Evolutionary conservation across 1,140 invertebrate species (phyloP), one percentile per base, ranked within the genome.

Genomic region (Limonius californicus): DNA sequence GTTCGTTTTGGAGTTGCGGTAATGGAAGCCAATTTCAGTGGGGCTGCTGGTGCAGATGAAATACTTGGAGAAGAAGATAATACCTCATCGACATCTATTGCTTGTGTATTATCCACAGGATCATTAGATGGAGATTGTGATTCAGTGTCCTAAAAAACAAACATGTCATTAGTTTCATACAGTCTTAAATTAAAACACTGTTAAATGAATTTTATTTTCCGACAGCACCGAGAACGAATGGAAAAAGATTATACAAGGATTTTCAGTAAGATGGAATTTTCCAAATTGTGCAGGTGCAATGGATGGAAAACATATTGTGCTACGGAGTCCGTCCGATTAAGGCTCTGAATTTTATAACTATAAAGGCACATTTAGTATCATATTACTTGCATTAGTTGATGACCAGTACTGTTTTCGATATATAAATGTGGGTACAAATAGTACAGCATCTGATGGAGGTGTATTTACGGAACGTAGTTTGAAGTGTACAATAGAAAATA

Each of bases 331-430:
- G 27, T 63, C 70, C 50, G 77, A 77, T 12, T 70, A 72, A 12
- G 50, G 66, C 21, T 81, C 68, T 77, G 71, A 82, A 80, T 69
- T 74, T 80, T 53, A 80, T 80, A 67, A n/a, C n/a, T n/a, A n/a
- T 62, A 72, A 59, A 57, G 57, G 30, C 74, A 73, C 59, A 76
- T 71, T n/a, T n/a, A n/a, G n/a, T n/a, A n/a, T 64, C 69, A 74
- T 23, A 74, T n/a, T 82, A 11, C 61, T 81, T 55, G 78, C 77
- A 6, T 35, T 76, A 20, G 74, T 71, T 6, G 78, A 80, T 71
- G 73, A 77, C 20, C 67, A 75, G 20, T 77, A 75, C 61, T 74
- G 66, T 43, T 79, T 80, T 59, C 66, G 70, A 50, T 67, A 69
- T 60, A 64, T 79, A 23, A 76, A 79, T 69, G 71, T 81, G 35